Conservation (phyloP, 2,888 invertebrate genomes). For the Smittia aterrima region DNA sequence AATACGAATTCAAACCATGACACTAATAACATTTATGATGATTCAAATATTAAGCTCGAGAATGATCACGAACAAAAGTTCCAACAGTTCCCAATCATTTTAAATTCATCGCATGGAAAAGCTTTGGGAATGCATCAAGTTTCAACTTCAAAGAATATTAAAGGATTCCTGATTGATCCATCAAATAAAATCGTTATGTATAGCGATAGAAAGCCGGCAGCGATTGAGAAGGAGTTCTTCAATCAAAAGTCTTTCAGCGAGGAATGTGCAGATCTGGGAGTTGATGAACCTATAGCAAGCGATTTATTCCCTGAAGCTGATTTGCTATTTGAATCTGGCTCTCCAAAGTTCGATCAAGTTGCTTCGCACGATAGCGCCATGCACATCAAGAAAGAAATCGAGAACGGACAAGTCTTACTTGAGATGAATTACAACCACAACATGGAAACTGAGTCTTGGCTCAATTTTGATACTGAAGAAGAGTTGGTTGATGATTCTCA, state of each 20-base stretch:
- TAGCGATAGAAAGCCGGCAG: slow-evolving; percentile 55
- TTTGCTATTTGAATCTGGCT: slow-evolving; percentile 68
- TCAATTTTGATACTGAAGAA: slow-evolving; percentile 38
- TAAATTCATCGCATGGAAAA: neutral
- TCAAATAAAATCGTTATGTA: slow-evolving; percentile 38
- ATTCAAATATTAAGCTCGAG: neutral
- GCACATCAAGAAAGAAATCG: slow-evolving; percentile 33
- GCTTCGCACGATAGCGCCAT: slow-evolving; percentile 13
- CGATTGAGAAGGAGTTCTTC: slow-evolving; percentile 58
- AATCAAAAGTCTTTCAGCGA: slow-evolving; percentile 72
- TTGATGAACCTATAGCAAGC: slow-evolving; percentile 76
- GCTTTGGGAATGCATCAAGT: slow-evolving; percentile 2
- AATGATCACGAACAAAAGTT: neutral
- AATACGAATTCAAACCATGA: slow-evolving; percentile 33
- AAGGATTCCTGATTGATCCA: slow-evolving; percentile 34
- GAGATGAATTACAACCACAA: slow-evolving; percentile 39
- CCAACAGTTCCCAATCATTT: slow-evolving; percentile 25
- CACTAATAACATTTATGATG: neutral
- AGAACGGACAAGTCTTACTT: slow-evolving; percentile 32
- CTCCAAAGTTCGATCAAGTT: slow-evolving; percentile 47
- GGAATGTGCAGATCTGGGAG: slow-evolving; percentile 75
- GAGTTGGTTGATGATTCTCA: slow-evolving; percentile 28
- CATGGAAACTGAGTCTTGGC: slow-evolving; percentile 33
- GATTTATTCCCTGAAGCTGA: slow-evolving; percentile 77
- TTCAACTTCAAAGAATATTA: neutral